Base-by-base conservation (phyloP, 2,888 invertebrate species). In the Acleris cristana region DNA sequence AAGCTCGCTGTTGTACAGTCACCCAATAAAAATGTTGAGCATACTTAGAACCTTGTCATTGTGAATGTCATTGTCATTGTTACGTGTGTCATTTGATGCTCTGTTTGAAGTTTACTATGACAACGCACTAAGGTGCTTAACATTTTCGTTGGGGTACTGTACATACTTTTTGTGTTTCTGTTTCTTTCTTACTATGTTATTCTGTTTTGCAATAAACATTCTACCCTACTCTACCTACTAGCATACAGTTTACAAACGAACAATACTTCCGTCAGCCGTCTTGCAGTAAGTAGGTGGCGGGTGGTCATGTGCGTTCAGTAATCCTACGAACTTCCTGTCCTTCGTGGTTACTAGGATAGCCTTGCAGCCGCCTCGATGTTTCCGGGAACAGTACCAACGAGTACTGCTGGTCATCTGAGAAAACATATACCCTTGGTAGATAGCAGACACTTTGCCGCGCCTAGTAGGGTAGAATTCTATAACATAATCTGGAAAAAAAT, bases 371-470 rank as follows among this genome's bases (percentile, higher is more conserved):
- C 45, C 60, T n/a, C 23, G 34, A 12, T 45, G 45, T 19, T 21
- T 61, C 48, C 76, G 73, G 0, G 79, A 79, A 45, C 80, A 79
- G 52, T 75, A 76, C 76, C 79, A 77, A 48, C 78, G 54, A 0
- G 66, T 75, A 34, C 71, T 76, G 53, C 68, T 74, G 16, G 62
- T 64, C 74, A 75, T 78, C n/a, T 68, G 72, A 12, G 69, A 69
- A 40, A 74, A 80, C 3, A 74, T 78, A 26, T 72, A 71, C 5
- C 75, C 74, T 14, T 70, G 69, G 61, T 75, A 78, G 8, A 78
- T 10, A 6, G 53, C 58, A 18, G 51, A 54, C 14, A 62, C 2
- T 23, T 67, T 62, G 21, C 67, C 63, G 18, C 57, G 63, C 5
- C 23, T 62, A 1, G 62, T 62, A n/a, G 67, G 67, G 7, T 45